Percentiles rank a stretch among this genome's conserved stretches.
Evolutionary conservation across 2,797 vertebrate genomes (phyloP).

Genomic region (Acrocephalus scirpaceus): DNA sequence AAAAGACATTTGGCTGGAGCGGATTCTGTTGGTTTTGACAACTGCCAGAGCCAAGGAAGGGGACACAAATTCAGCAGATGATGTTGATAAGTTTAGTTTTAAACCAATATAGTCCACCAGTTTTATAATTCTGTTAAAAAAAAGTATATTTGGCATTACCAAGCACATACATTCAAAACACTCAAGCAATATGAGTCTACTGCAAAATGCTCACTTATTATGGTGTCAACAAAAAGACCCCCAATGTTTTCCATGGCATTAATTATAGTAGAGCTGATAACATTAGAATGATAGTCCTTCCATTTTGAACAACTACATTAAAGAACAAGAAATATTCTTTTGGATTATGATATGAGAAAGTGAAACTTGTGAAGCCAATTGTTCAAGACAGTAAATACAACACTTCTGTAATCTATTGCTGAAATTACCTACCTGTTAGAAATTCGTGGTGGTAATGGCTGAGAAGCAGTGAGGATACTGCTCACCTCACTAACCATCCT

Average conservation of each 20-base stretch:
- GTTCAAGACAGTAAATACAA: not conserved
- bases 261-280: not conserved
- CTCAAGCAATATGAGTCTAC: not conserved
- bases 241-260: not conserved
- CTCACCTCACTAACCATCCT: constrained; percentile 78
- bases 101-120: constrained; percentile 85
- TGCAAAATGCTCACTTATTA: not conserved
- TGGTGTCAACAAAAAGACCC: not conserved
- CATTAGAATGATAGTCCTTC: not conserved
- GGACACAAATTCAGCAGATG: constrained; percentile 74
- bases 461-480: constrained; percentile 77
- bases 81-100: constrained; percentile 79
- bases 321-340: not conserved
- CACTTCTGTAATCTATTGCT: not conserved
- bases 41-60: constrained; percentile 85
- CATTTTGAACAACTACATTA: not conserved
- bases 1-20: constrained; percentile 80
- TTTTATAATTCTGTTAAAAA: constrained; percentile 82
- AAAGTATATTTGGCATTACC: not conserved
- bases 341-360: not conserved
- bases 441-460: constrained; percentile 70
- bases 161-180: not conserved
- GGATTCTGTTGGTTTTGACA: constrained; percentile 75
- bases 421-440: constrained; percentile 82
- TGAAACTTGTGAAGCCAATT: not conserved